Conservation (phyloP, 37 sponge, comb jelly and placozoan species). For the Bolinopsis microptera region DNA sequence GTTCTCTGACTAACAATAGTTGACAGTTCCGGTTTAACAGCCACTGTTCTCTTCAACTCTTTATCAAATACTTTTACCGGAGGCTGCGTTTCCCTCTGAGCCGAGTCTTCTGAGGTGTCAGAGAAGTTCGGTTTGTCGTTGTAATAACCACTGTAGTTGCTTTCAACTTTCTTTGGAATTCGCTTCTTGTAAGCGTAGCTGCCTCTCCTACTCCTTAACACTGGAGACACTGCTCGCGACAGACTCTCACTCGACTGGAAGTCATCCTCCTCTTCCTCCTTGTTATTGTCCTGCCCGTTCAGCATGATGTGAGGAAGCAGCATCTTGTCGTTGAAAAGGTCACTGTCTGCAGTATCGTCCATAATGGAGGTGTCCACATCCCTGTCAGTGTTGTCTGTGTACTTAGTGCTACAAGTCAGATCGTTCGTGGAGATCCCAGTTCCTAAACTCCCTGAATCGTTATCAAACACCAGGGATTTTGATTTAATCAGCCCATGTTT, state of each 20-base stretch:
- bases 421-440: conserved; percentile 53
- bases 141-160: not conserved
- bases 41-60: not conserved
- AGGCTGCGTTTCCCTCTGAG: not conserved
- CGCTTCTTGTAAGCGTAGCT: not conserved
- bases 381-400: conserved; percentile 57
- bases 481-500: not conserved
- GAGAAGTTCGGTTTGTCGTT: not conserved
- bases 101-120: not conserved
- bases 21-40: not conserved
- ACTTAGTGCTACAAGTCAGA: conserved; percentile 60
- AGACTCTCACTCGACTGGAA: conserved; percentile 29
- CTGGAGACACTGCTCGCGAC: conserved; percentile 55
- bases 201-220: not conserved
- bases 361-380: conserved; percentile 58
- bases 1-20: not conserved
- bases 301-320: not conserved
- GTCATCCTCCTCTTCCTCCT: not conserved
- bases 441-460: not conserved
- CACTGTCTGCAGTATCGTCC: conserved; percentile 39
- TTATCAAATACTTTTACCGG: not conserved
- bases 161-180: not conserved
- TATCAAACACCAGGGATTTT: conserved; percentile 12
- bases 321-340: conserved; percentile 20
- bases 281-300: not conserved